Base-by-base conservation (phyloP, 2,888 invertebrate species). In the Apoda limacodes region DNA sequence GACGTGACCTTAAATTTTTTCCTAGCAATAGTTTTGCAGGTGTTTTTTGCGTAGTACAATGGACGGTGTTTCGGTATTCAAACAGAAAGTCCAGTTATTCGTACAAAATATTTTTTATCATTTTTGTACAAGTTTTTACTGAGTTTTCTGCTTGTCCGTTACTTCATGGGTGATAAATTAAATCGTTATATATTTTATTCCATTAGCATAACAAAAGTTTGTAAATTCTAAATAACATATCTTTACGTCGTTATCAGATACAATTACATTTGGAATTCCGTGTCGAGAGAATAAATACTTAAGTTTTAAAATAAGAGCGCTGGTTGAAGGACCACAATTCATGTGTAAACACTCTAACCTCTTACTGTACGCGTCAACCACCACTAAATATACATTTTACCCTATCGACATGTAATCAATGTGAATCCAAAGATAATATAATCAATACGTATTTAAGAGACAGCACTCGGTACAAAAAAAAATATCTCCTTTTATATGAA, bases 11-110 rank as follows among this genome's bases (percentile, higher is more conserved):
- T 23, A 46, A 30, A 25, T 39, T 22, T 5, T 43, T 23, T n/a
- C 46, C 45, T 13, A 46, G 39, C 42, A 42, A 42, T 9, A 22
- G 5, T 20, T 23, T n/a, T n/a, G n/a, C n/a, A n/a, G n/a, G n/a
- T n/a, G n/a, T n/a, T n/a, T n/a, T n/a, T n/a, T n/a, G n/a, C n/a
- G n/a, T n/a, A n/a, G n/a, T n/a, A n/a, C n/a, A n/a, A n/a, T n/a
- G n/a, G n/a, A n/a, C n/a, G n/a, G n/a, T n/a, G n/a, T n/a, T n/a
- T n/a, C n/a, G n/a, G n/a, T n/a, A n/a, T n/a, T n/a, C n/a, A n/a
- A n/a, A 17, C 1, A 23, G 10, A 6, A 15, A 4, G 24, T 34
- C 33, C n/a, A n/a, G 9, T 41, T n/a, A n/a, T n/a, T n/a, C 28
- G 4, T 23, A 36, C 22, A 44, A 6, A 9, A 42, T 13, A 29